Percentiles rank a stretch among this genome's conserved stretches.
Evolutionary conservation across 2,113 vertebrate species (phyloP).

Genomic region (Ceratotherium simum): DNA sequence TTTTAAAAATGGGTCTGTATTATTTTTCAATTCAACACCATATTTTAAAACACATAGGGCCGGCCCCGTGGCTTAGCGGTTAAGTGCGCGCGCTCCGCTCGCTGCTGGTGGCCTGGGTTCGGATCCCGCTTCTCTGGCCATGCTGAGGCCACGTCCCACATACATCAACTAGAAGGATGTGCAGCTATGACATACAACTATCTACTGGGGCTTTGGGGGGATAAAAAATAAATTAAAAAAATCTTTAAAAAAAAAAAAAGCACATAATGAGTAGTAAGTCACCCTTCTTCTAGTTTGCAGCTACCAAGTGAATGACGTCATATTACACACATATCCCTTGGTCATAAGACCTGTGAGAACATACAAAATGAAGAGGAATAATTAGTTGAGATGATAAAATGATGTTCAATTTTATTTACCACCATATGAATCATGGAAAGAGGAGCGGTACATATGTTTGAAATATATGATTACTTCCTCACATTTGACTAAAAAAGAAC

Average conservation of each 20-base stretch:
- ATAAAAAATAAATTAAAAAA: too few relatives aligned
- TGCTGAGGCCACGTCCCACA: too few relatives aligned
- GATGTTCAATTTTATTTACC: slow-evolving; percentile 21
- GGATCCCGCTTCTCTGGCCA: too few relatives aligned
- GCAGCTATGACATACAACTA: too few relatives aligned
- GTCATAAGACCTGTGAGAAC: background rate
- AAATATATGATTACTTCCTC: background rate
- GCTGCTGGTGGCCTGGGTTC: too few relatives aligned
- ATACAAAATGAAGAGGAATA: background rate
- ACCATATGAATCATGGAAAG: background rate
- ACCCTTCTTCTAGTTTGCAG: background rate
- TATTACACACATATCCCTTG: background rate
- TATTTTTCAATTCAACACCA: background rate
- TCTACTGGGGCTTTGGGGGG: too few relatives aligned
- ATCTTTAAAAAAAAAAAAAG: too few relatives aligned
- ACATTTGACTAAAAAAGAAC: background rate
- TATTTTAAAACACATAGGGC: background rate
- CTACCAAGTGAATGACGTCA: background rate
- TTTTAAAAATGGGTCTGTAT: background rate
- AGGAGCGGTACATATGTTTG: background rate
- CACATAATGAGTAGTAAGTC: background rate
- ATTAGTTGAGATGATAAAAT: slow-evolving; percentile 43
- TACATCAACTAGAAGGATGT: too few relatives aligned
- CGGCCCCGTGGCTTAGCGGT: too few relatives aligned
- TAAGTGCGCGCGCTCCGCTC: too few relatives aligned